Evolutionary conservation across 2,797 vertebrate genomes (phyloP).

Genomic region (Choloepus didactylus): DNA sequence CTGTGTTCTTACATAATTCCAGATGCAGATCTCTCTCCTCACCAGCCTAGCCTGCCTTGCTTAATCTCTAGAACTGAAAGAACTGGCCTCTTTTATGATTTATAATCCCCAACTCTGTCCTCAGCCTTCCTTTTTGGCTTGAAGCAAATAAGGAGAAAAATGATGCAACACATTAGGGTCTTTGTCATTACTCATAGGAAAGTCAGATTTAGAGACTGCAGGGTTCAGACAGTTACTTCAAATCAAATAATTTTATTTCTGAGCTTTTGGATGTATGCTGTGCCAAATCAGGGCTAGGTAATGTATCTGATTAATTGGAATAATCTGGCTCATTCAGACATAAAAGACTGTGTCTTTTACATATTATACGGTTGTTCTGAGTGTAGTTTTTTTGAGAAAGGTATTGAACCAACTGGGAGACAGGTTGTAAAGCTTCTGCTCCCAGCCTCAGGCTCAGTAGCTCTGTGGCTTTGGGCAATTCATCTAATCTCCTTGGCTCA

Average conservation of each 20-base stretch:
- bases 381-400: neutral
- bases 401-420: neutral
- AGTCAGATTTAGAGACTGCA: neutral
- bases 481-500: neutral
- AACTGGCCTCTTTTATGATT: neutral
- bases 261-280: neutral
- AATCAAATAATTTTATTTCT: constrained; percentile 21
- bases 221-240: neutral
- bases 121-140: neutral
- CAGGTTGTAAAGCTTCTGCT: neutral
- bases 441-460: neutral
- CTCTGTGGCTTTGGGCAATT: neutral
- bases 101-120: neutral
- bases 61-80: neutral
- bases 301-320: neutral
- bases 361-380: neutral
- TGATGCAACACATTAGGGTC: neutral
- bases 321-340: neutral
- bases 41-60: neutral
- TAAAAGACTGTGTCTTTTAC: neutral
- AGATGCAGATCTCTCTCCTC: neutral
- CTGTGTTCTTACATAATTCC: neutral
- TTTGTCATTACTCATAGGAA: neutral
- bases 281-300: neutral
- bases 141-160: neutral